Percentiles rank a stretch among this genome's conserved stretches.
phyloP scores from a whole-genome alignment of 2,113 vertebrate genomes.

The Cyprinodon variegatus region DNA sequence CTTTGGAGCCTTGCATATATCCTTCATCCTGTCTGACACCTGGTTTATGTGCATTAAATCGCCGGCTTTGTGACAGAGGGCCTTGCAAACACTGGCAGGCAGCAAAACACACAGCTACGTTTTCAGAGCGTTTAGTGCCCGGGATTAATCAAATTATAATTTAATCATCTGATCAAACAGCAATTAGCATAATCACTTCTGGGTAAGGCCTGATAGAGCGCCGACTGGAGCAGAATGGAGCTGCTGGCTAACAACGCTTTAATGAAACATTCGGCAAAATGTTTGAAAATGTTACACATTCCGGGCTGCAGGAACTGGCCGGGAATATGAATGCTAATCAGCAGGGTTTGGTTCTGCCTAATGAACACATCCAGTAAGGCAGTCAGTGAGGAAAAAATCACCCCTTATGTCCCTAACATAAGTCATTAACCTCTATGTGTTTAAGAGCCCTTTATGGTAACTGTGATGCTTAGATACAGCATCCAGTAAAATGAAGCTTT shows the following conservation, averaged over 20 bases:
- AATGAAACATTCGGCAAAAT: conserved; percentile 78
- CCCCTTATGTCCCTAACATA: background rate
- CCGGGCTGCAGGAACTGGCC: conserved; percentile 45
- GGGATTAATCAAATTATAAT: conserved; percentile 93
- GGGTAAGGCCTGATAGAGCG: conserved; percentile 85
- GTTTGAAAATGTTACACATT: conserved; percentile 77
- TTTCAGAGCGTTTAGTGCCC: conserved; percentile 85
- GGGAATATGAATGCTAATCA: conserved; percentile 63
- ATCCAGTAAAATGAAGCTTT: too few relatives aligned
- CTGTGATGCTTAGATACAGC: background rate
- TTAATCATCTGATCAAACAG: conserved; percentile 97
- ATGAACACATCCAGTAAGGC: conserved; percentile 37
- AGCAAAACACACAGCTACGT: conserved; percentile 82
- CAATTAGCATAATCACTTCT: conserved; percentile 95
- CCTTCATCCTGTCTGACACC: conserved; percentile 20
- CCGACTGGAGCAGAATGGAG: conserved; percentile 79
- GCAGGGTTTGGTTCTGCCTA: conserved; percentile 36
- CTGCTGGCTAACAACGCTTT: conserved; percentile 78
- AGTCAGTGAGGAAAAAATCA: conserved; percentile 28
- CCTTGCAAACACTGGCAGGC: conserved; percentile 76
- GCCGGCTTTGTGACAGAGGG: conserved; percentile 41
- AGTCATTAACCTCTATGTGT: background rate
- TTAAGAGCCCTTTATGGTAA: background rate
- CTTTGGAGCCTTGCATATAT: conserved; percentile 12
- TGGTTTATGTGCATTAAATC: conserved; percentile 16